Evolutionary conservation across 2,888 invertebrate genomes (phyloP).

Genomic region (Matsumyia berberina): DNA sequence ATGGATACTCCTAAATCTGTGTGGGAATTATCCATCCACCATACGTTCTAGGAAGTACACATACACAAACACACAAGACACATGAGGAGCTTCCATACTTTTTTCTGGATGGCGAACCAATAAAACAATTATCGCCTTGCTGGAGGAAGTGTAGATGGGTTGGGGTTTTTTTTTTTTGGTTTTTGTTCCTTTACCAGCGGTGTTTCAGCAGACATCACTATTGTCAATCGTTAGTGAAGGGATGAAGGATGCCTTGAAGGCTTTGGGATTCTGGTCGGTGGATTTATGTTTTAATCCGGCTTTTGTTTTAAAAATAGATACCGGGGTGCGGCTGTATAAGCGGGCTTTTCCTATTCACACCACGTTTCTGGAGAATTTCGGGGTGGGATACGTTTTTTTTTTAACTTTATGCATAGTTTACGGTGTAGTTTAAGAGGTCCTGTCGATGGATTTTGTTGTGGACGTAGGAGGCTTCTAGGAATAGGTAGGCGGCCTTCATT

Average conservation of each 20-base stretch:
- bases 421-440: slow-evolving; percentile 18
- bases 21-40: neutral
- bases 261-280: slow-evolving; percentile 27
- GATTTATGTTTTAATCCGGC: slow-evolving; percentile 36
- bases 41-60: neutral
- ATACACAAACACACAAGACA: slow-evolving; percentile 4
- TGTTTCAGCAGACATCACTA: neutral
- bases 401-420: slow-evolving; percentile 10
- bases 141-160: neutral
- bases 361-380: slow-evolving; percentile 35
- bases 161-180: neutral
- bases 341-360: slow-evolving; percentile 10
- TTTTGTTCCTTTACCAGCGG: too few species aligned
- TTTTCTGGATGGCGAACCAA: slow-evolving; percentile 24
- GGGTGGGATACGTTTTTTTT: slow-evolving; percentile 31
- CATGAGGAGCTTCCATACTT: neutral
- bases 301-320: neutral
- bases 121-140: slow-evolving; percentile 58
- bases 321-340: neutral
- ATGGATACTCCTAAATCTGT: slow-evolving; percentile 12
- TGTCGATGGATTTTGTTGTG: slow-evolving; percentile 16
- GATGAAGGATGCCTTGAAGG: slow-evolving; percentile 13
- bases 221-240: slow-evolving; percentile 14
- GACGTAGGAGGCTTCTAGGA: slow-evolving; percentile 17
- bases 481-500: neutral